phyloP scores from a whole-genome alignment of 1,140 invertebrate species.

The Branchinecta lynchi region DNA sequence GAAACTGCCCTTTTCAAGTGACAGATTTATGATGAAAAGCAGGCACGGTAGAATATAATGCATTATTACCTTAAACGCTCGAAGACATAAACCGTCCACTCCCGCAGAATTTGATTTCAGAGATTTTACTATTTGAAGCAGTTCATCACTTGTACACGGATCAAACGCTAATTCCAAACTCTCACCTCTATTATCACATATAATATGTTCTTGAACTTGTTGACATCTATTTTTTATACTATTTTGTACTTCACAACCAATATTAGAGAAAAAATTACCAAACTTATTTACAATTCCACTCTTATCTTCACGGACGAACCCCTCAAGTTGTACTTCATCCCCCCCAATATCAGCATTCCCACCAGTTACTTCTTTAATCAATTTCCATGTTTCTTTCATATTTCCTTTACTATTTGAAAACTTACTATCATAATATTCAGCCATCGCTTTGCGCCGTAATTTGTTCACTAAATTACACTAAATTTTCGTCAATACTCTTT shows the following conservation, averaged over 20 bases:
- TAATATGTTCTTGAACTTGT: slow-evolving; percentile 6
- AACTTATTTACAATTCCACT: too few species aligned
- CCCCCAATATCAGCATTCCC: slow-evolving; percentile 1
- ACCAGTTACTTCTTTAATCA: neutral
- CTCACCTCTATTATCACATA: slow-evolving; percentile 6
- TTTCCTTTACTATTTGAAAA: slow-evolving; percentile 10
- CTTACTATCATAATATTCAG: neutral
- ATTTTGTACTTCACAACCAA: slow-evolving; percentile 2
- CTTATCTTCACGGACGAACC: slow-evolving; percentile 1
- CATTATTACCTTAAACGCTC: too few species aligned
- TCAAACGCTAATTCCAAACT: neutral
- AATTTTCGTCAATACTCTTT: neutral
- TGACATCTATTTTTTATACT: slow-evolving; percentile 3
- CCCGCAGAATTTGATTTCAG: too few species aligned
- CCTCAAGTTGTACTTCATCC: slow-evolving; percentile 9
- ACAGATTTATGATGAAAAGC: too few species aligned
- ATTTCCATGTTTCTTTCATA: slow-evolving; percentile 6
- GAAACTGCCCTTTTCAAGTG: too few species aligned
- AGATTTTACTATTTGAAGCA: neutral
- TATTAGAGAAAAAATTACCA: slow-evolving; percentile 10
- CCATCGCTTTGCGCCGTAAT: neutral
- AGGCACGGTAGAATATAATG: too few species aligned
- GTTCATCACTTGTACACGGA: slow-evolving; percentile 5
- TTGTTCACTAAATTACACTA: slow-evolving; percentile 1
- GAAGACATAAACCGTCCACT: too few species aligned